These are phyloP conservation scores for Crossocerus cetratus DNA, from an alignment of 2,888 invertebrate species.

Conservation along the genomic window DNA sequence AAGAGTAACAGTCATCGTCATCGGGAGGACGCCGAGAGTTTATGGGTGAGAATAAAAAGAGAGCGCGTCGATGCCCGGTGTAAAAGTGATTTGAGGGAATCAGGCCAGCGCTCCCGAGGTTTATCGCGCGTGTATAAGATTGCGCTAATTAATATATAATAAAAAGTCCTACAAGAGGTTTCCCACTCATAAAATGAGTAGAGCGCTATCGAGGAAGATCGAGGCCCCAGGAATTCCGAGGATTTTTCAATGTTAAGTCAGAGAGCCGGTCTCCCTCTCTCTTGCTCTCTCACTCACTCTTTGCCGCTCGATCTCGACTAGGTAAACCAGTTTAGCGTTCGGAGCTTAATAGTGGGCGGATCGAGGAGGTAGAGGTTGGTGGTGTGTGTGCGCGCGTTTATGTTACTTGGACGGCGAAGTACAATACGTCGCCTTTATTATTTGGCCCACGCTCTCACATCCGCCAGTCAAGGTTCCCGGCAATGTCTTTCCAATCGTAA, in stretches of 20 bases:
- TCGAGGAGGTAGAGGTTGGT: constrained; percentile 7
- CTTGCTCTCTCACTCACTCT: not conserved
- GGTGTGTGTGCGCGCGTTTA: constrained; percentile 26
- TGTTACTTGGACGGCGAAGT: constrained; percentile 13
- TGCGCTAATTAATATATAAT: too few species aligned
- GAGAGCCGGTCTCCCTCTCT: constrained; percentile 12
- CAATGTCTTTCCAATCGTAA: constrained; percentile 39
- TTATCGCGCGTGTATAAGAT: too few species aligned
- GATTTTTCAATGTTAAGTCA: not conserved
- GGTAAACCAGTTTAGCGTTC: constrained; percentile 37
- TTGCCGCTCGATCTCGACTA: constrained; percentile 10
- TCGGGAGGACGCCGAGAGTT: too few species aligned
- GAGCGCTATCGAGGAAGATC: too few species aligned
- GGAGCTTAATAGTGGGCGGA: constrained; percentile 37
- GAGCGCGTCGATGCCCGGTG: too few species aligned
- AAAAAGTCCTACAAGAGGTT: too few species aligned
- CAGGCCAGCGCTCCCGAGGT: too few species aligned
- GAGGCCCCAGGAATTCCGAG: not conserved
- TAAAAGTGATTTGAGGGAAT: too few species aligned
- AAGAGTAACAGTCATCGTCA: too few species aligned
- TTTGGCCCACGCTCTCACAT: constrained; percentile 36
- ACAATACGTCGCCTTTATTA: constrained; percentile 37
- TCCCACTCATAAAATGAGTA: too few species aligned
- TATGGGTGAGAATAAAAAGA: too few species aligned
- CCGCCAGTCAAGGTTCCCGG: constrained; percentile 40